A percentile compares a stretch with the other conserved stretches of the same genome.
Evolutionary conservation across 1,140 invertebrate species (phyloP).

Genomic region (Drosophila gunungcola): DNA sequence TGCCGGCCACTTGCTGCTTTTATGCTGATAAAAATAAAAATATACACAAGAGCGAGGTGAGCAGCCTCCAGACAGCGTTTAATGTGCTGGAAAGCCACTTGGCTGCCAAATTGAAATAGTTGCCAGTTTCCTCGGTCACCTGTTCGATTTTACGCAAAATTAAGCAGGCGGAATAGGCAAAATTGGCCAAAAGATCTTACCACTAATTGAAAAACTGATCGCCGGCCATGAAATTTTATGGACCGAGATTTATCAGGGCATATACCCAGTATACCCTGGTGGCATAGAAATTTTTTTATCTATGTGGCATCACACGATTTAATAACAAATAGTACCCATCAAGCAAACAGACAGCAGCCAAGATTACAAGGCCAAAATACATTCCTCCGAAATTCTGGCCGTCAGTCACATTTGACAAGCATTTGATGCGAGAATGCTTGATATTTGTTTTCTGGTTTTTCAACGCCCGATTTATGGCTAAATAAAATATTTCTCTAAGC

Average conservation of each 20-base stretch:
- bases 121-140: constrained; percentile 21
- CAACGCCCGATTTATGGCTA: constrained; percentile 3
- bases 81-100: constrained; percentile 57
- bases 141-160: constrained; percentile 45
- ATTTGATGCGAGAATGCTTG: constrained; percentile 6
- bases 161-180: constrained; percentile 13
- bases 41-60: neutral
- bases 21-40: neutral
- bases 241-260: constrained; percentile 1
- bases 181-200: neutral
- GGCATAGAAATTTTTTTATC: neutral
- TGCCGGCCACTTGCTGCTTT: constrained; percentile 1
- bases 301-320: constrained; percentile 32
- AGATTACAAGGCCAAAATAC: constrained; percentile 11
- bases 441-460: constrained; percentile 1
- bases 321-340: constrained; percentile 69
- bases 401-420: constrained; percentile 41
- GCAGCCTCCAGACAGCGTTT: constrained; percentile 27
- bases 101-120: constrained; percentile 58
- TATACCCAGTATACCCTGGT: neutral
- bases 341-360: constrained; percentile 35
- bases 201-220: constrained; percentile 18
- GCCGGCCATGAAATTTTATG: constrained; percentile 8
- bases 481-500: neutral
- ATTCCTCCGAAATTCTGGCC: constrained; percentile 1